Evolutionary conservation across 2,797 vertebrate genomes (phyloP), one percentile per base, ranked within the genome.

Genomic region (Tauraco hartlaubi): DNA sequence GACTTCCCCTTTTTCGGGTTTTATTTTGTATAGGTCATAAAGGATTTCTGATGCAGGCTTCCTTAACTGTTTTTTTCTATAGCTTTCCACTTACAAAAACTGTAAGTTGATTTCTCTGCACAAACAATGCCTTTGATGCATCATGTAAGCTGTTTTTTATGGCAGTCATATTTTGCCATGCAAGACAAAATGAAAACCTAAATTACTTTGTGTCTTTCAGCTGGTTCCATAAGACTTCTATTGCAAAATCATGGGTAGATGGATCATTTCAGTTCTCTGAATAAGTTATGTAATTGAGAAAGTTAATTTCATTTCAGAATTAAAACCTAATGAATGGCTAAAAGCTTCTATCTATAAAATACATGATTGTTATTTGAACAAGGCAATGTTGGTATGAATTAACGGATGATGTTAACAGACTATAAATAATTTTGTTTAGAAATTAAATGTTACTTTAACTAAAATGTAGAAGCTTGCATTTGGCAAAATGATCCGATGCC

Each of bases 361-460:
- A 33, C 0, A 1, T 62, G 5, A 28, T 75, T 75, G 49, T 75
- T 94, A 55, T 69, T 72, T 75, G 71, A 92, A 28, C 18, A 78
- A 79, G 51, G 46, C 33, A 61, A 19, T 94, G 41, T 44, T 85
- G 59, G 17, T 64, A 49, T 85, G 61, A 85, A 77, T 78, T 85
- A 85, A 63, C 68, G 73, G 44, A 31, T 25, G 43, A 9, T 25
- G 46, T 64, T 69, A 82, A 63, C 28, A 48, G 76, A 44, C 48
- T 35, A 88, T 41, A 83, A 91, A 94, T 88, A 68, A 63, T 85
- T 93, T 54, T 90, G 39, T 78, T 90, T 69, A 79, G 64, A 85
- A 88, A 66, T 83, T 67, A 82, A 61, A 66, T 51, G 54, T 85
- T 91, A 48, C 39, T 89, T 82, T 69, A 91, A 68, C 31, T 83